Evolutionary conservation across 2,113 vertebrate genomes (phyloP).

Genomic region (Pterocles burchelli): DNA sequence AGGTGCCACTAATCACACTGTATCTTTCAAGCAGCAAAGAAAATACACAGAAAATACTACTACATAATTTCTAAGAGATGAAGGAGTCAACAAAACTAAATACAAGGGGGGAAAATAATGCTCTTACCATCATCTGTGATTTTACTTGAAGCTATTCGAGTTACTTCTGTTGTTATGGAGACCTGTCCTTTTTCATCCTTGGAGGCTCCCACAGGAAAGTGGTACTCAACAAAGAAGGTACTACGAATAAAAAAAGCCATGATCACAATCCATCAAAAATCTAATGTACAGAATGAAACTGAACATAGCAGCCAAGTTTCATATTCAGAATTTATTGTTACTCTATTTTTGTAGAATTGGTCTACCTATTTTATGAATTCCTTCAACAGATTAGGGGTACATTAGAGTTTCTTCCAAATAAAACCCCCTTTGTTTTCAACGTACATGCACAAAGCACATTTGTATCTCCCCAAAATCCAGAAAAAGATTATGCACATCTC

Average conservation of each 20-base stretch:
- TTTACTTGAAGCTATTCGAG: constrained; percentile 85
- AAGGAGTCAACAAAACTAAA: neutral
- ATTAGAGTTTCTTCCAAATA: neutral
- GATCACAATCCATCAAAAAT: neutral
- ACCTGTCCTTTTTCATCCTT: constrained; percentile 63
- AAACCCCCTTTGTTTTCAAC: neutral
- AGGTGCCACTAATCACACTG: neutral
- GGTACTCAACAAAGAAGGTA: constrained; percentile 91
- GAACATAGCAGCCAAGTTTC: neutral
- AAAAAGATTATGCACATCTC: neutral
- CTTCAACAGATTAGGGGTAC: accelerated
- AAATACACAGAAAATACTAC: neutral
- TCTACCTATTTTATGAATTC: neutral
- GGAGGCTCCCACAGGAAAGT: constrained; percentile 81
- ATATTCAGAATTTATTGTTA: neutral
- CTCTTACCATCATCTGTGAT: constrained; percentile 80
- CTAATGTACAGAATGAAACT: accelerated
- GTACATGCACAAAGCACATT: neutral
- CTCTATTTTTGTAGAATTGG: neutral
- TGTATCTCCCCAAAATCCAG: neutral
- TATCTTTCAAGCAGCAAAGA: neutral
- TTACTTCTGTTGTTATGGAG: constrained; percentile 73
- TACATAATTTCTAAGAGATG: neutral
- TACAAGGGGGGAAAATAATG: neutral
- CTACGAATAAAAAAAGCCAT: constrained; percentile 61